Percentiles rank a stretch among this genome's conserved stretches.
Evolutionary conservation across 2,888 invertebrate species (phyloP).

Genomic region (Drosophila conformis): DNA sequence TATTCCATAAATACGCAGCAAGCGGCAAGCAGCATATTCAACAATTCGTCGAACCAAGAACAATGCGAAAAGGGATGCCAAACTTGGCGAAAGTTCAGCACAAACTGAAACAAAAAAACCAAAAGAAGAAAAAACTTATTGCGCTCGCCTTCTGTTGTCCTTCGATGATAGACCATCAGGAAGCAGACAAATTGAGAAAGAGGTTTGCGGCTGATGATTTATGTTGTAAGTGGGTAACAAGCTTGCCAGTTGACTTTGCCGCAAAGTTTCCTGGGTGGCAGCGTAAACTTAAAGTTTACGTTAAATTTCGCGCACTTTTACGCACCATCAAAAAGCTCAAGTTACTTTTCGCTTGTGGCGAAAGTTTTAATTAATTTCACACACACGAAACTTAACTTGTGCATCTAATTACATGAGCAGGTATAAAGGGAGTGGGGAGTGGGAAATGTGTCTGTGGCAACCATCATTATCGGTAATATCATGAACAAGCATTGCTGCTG

Average conservation of each 20-base stretch:
- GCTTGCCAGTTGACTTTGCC: slow-evolving; percentile 67
- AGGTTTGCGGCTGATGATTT: slow-evolving; percentile 50
- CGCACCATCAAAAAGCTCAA: slow-evolving; percentile 49
- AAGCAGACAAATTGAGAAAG: slow-evolving; percentile 20
- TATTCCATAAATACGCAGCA: slow-evolving; percentile 76
- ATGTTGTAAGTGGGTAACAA: slow-evolving; percentile 74
- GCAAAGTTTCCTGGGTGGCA: slow-evolving; percentile 42
- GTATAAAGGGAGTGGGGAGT: slow-evolving; percentile 34
- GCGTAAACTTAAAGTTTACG: slow-evolving; percentile 21
- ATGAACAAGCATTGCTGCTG: slow-evolving; percentile 24
- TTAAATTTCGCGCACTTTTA: slow-evolving; percentile 43
- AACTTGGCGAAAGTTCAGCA: slow-evolving; percentile 43
- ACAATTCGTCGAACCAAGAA: slow-evolving; percentile 40
- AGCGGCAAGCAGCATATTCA: slow-evolving; percentile 36
- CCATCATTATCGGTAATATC: slow-evolving; percentile 71
- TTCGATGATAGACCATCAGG: slow-evolving; percentile 75
- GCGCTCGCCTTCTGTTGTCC: slow-evolving; percentile 49
- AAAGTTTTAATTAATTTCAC: slow-evolving; percentile 80
- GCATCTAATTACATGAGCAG: slow-evolving; percentile 73
- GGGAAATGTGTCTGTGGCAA: slow-evolving; percentile 73
- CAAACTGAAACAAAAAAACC: neutral
- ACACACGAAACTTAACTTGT: slow-evolving; percentile 55
- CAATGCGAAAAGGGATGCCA: slow-evolving; percentile 56
- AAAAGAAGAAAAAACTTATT: slow-evolving; percentile 35
- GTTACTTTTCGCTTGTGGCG: slow-evolving; percentile 45